A percentile compares a stretch with the other conserved stretches of the same genome.
These are phyloP conservation scores for Chaunax sp. DNA, from an alignment of 2,797 vertebrate species.

Conservation along the genomic window DNA sequence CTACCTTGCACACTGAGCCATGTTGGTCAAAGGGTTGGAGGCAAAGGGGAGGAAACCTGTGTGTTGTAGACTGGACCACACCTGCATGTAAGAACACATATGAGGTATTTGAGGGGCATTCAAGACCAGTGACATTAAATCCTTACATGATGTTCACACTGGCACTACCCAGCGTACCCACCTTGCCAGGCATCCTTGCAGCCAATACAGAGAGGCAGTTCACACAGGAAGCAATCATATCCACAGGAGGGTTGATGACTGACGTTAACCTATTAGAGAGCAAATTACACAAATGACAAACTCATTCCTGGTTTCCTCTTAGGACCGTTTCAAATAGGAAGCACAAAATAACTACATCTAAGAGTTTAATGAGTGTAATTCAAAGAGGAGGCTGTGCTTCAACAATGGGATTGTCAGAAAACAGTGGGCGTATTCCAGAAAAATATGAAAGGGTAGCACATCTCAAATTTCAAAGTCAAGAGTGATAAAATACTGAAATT, in stretches of 20 bases:
- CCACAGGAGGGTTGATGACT: slow-evolving; percentile 93
- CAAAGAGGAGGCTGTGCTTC: no score
- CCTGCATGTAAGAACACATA: slow-evolving; percentile 75
- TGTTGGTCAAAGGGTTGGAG: slow-evolving; percentile 88
- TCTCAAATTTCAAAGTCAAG: no score
- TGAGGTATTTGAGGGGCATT: background rate
- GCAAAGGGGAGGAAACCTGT: slow-evolving; percentile 96
- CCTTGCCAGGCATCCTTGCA: slow-evolving; percentile 94
- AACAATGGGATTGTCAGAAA: no score
- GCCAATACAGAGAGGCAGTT: slow-evolving; percentile 95
- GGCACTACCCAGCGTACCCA: slow-evolving; percentile 53
- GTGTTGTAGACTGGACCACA: slow-evolving; percentile 97
- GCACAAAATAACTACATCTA: rapidly evolving
- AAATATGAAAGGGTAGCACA: no score
- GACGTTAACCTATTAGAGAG: slow-evolving; percentile 87
- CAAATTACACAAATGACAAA: background rate
- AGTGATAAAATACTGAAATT: no score
- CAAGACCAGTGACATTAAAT: background rate
- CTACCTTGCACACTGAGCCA: slow-evolving; percentile 93
- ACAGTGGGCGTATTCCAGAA: no score
- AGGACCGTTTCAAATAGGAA: background rate
- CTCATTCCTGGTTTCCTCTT: no score
- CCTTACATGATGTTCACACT: background rate
- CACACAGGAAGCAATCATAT: slow-evolving; percentile 96
- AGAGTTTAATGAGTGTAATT: no score